Evolutionary conservation across 1,140 invertebrate species (phyloP).

Genomic region (Periplaneta americana): DNA sequence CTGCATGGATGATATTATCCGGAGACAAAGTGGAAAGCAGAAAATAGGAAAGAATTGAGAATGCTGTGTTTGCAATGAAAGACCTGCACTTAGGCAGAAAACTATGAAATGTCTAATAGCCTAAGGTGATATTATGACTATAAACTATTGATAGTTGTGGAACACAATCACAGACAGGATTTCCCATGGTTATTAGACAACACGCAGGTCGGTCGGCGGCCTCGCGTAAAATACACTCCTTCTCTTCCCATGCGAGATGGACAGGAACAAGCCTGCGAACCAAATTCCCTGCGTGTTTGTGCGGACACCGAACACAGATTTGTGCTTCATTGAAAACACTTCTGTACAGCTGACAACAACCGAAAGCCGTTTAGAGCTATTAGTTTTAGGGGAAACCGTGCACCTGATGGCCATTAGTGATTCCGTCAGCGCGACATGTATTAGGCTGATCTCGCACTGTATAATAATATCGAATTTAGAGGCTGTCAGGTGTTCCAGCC

Average conservation of each 20-base stretch:
- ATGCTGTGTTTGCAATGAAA: no score
- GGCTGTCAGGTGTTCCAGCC: background rate
- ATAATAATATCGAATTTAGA: background rate
- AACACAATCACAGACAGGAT: background rate
- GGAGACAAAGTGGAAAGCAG: no score
- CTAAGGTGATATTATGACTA: no score
- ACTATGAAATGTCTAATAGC: no score
- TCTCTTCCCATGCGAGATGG: background rate
- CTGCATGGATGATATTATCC: no score
- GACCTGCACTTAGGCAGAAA: no score
- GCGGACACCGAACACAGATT: background rate
- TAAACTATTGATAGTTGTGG: no score
- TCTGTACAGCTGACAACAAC: background rate
- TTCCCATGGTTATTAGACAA: background rate
- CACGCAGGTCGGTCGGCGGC: no score
- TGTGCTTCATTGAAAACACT: background rate
- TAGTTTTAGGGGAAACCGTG: background rate
- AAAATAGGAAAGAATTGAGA: no score
- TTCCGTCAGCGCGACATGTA: background rate
- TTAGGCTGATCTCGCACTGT: background rate
- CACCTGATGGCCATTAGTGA: background rate
- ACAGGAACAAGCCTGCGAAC: background rate
- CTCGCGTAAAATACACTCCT: background rate
- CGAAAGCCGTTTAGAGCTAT: background rate
- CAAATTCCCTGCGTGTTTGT: background rate